These are phyloP conservation scores for Rattus norvegicus DNA, from an alignment of 2,113 vertebrate species.

Conservation along the genomic window GRCr8 NC_086029.1:85550001-85550500, in stretches of 20 bases:
- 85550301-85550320: neutral
- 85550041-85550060: neutral
- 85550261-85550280: no score
- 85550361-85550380: no score
- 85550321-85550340: neutral
- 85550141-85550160: no score
- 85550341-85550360: neutral
- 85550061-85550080: neutral
- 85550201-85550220: neutral
- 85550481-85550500: neutral
- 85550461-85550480: slow-evolving; percentile 1
- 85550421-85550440: neutral
- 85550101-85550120: neutral
- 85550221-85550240: neutral
- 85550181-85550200: neutral
- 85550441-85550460: neutral
- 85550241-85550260: neutral
- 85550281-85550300: neutral
- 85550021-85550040: no score
- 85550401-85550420: neutral
- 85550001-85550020: neutral
- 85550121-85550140: neutral
- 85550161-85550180: neutral
- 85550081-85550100: neutral
- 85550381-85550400: no score